phyloP scores from a whole-genome alignment of 2,888 invertebrate genomes.

The Archips crataeganus region DNA sequence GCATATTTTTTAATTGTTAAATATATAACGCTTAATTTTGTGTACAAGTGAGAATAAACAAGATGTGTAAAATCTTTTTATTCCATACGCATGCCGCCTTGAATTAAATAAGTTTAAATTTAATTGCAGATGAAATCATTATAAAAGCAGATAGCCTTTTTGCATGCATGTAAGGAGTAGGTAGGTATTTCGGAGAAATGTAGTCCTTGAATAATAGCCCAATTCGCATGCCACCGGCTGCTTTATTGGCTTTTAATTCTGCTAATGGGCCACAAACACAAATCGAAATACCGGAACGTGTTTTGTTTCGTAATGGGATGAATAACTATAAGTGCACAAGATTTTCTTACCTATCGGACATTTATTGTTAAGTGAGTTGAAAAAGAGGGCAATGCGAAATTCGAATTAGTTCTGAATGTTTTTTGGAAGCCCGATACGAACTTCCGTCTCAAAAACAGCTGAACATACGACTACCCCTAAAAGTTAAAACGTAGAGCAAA shows the following conservation, averaged over 20 bases:
- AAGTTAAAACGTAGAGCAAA: too few species aligned
- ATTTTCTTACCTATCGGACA: neutral
- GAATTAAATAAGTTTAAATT: neutral
- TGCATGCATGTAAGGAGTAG: neutral
- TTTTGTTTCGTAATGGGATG: constrained; percentile 21
- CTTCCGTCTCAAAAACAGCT: too few species aligned
- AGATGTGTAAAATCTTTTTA: neutral
- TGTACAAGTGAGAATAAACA: too few species aligned
- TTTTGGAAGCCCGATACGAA: too few species aligned
- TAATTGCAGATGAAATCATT: neutral
- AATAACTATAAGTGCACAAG: constrained; percentile 1
- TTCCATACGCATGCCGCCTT: neutral
- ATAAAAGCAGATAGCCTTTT: neutral
- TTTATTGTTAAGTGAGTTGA: neutral
- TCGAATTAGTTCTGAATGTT: too few species aligned
- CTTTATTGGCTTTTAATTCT: constrained; percentile 34
- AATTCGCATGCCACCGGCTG: constrained; percentile 13
- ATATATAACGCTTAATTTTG: too few species aligned
- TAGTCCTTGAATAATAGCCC: constrained; percentile 10
- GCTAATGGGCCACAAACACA: constrained; percentile 28
- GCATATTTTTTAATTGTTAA: too few species aligned
- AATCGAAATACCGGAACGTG: constrained; percentile 30
- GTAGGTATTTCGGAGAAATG: constrained; percentile 10
- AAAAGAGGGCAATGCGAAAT: too few species aligned
- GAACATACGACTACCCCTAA: too few species aligned